phyloP scores from a whole-genome alignment of 2,113 vertebrate species.

The Daphoenositta chrysoptera region DNA sequence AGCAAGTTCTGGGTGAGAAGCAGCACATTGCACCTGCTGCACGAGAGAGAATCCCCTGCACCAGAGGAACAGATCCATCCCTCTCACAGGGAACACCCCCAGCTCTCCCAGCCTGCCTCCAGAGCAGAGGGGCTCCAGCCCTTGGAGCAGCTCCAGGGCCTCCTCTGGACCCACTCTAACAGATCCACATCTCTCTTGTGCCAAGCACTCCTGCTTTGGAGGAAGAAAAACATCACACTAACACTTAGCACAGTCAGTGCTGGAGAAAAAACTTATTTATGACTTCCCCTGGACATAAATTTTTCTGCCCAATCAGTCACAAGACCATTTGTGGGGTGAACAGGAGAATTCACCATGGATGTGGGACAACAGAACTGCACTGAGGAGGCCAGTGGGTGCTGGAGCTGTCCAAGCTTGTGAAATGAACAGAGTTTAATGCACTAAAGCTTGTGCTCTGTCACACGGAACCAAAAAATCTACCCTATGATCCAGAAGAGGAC shows the following conservation, averaged over 20 bases:
- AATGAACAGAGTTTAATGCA: neutral
- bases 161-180: neutral
- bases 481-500: fast-evolving
- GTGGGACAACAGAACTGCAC: no score
- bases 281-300: no score
- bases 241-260: neutral
- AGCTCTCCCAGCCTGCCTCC: neutral
- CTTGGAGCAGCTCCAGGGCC: fast-evolving
- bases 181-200: neutral
- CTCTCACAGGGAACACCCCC: fast-evolving
- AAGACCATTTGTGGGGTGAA: no score
- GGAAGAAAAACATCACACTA: neutral
- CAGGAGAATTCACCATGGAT: no score
- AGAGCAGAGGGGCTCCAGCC: neutral
- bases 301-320: no score
- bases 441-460: neutral
- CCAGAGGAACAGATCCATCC: neutral
- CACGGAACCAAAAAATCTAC: neutral
- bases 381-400: no score
- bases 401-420: neutral
- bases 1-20: neutral
- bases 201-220: neutral
- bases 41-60: neutral
- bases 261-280: neutral
- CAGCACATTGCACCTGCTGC: neutral